Evolutionary conservation across 1,140 invertebrate genomes (phyloP).

Genomic region (Reticulitermes speratus): DNA sequence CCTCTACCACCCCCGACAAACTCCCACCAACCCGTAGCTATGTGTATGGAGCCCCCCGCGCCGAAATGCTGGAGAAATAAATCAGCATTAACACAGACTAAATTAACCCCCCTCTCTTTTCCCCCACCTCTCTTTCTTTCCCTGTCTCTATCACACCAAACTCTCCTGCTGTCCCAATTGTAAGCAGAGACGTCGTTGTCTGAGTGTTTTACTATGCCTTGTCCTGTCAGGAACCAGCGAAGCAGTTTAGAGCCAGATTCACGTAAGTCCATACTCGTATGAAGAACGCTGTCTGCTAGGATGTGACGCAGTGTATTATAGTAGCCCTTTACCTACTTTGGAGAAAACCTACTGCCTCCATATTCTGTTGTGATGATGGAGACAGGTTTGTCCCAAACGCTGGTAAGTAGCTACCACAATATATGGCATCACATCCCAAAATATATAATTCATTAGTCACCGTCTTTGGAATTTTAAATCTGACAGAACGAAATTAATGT

Average conservation of each 20-base stretch:
- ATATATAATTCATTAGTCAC: too few species aligned
- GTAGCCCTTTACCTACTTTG: too few species aligned
- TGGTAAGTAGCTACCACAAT: too few species aligned
- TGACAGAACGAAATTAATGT: too few species aligned
- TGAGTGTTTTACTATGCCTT: not conserved
- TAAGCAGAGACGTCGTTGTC: not conserved
- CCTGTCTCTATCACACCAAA: not conserved
- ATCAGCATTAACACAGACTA: slow-evolving; percentile 34
- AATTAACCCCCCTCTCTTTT: slow-evolving; percentile 27
- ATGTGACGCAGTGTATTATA: too few species aligned
- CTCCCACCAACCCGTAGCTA: slow-evolving; percentile 16
- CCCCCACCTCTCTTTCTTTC: not conserved
- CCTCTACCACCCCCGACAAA: not conserved
- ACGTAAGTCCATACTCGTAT: not conserved
- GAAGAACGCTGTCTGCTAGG: too few species aligned
- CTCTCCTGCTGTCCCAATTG: slow-evolving; percentile 23
- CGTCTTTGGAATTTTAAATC: too few species aligned
- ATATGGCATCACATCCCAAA: too few species aligned
- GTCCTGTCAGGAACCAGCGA: not conserved
- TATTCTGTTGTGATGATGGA: too few species aligned
- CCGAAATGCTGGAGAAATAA: slow-evolving; percentile 32
- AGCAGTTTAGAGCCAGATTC: not conserved
- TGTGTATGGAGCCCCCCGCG: not conserved
- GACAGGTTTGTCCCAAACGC: too few species aligned
- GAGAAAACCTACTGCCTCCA: too few species aligned